Evolutionary conservation across 2,888 invertebrate genomes (phyloP).

Genomic region (Aspidiotus destructor): DNA sequence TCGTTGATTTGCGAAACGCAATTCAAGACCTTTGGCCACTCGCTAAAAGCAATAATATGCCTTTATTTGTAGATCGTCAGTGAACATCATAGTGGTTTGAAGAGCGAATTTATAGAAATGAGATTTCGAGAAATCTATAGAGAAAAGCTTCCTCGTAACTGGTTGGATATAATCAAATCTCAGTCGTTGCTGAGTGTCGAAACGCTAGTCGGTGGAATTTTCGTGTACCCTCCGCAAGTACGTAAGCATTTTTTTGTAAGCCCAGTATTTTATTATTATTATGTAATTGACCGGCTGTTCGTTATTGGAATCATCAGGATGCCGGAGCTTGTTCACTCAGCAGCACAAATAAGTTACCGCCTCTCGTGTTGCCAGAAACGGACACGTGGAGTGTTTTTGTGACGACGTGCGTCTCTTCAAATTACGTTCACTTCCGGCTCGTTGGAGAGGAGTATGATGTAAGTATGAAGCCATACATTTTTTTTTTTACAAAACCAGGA

Average conservation of each 20-base stretch:
- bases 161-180: slow-evolving; percentile 13
- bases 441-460: slow-evolving; percentile 22
- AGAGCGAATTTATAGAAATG: slow-evolving; percentile 3
- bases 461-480: neutral
- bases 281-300: neutral
- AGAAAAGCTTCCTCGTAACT: slow-evolving; percentile 9
- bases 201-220: slow-evolving; percentile 8
- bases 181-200: slow-evolving; percentile 16
- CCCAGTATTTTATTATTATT: neutral
- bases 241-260: neutral
- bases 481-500: neutral
- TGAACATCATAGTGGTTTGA: slow-evolving; percentile 4
- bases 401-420: neutral
- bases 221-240: slow-evolving; percentile 4
- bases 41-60: no score
- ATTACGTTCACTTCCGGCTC: slow-evolving; percentile 8
- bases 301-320: neutral
- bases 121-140: neutral
- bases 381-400: slow-evolving; percentile 9
- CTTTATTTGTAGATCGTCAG: slow-evolving; percentile 12
- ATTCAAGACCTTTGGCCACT: no score
- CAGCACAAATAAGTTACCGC: neutral
- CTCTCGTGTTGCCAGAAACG: neutral
- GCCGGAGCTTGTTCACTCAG: neutral
- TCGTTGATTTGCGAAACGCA: no score